A percentile compares a stretch with the other conserved stretches of the same genome.
These are phyloP conservation scores for Tamandua tetradactyla DNA, from an alignment of 2,797 vertebrate genomes.

Conservation along the genomic window DNA sequence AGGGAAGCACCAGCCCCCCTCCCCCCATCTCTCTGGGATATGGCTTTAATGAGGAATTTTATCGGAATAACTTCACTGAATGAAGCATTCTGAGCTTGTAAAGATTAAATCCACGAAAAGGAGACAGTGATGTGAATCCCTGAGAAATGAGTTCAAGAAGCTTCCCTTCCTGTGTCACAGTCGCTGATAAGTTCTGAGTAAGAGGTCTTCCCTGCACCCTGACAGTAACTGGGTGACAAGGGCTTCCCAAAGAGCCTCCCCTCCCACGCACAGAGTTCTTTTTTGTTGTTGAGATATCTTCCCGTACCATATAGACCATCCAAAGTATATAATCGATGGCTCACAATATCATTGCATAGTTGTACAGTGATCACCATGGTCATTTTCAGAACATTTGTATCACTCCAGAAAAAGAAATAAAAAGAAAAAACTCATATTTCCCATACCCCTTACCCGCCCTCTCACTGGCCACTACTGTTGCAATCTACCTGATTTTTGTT, in stretches of 20 bases:
- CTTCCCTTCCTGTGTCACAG: not conserved
- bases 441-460: too few species aligned
- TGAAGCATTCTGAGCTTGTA: not conserved
- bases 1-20: not conserved
- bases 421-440: too few species aligned
- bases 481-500: too few species aligned
- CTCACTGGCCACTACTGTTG: too few species aligned
- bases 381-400: too few species aligned
- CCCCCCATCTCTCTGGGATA: fast-evolving
- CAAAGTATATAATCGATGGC: too few species aligned
- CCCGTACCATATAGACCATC: too few species aligned
- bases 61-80: not conserved
- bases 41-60: not conserved
- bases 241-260: not conserved
- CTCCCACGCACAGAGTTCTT: too few species aligned
- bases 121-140: not conserved
- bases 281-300: too few species aligned
- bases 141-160: not conserved
- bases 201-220: not conserved
- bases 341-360: too few species aligned
- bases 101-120: not conserved
- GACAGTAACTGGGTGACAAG: not conserved
- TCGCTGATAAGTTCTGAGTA: not conserved
- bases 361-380: too few species aligned
- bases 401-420: too few species aligned